Base-by-base conservation (phyloP, 2,797 vertebrate genomes). In the Lindbergichthys nudifrons region DNA sequence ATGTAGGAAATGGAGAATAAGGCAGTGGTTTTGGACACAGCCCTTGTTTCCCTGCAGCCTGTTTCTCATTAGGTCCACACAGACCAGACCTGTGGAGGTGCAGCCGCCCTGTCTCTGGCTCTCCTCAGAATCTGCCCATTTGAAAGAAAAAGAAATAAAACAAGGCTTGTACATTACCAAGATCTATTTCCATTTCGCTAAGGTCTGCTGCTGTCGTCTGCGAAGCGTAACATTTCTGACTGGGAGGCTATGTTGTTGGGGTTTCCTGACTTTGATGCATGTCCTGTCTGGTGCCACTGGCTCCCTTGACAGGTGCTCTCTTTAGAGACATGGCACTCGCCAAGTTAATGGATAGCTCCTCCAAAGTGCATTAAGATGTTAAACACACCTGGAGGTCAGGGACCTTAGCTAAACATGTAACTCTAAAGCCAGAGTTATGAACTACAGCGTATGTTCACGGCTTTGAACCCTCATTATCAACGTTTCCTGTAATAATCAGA, bases 261-360 rank as follows among this genome's bases (percentile, higher is more conserved):
- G 72, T 89, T 82, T 83, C 83, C 83, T 87, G 77, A 72, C 84
- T 84, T 82, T 90, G 85, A 89, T 83, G 69, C 75, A 82, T 84
- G 63, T 45, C 41, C 59, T 45, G 66, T 62, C 70, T 72, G 86
- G 78, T 77, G 36, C 73, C 71, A 50, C 43, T 8, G 9, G 52
- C 62, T 75, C 87, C 63, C 50, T 62, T 84, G 83, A 83, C 84
- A 87, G 79, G 83, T 83, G 84, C 48, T 87, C 75, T 81, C 71
- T 67, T 70, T 53, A 63, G 86, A 77, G 77, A 69, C 47, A 16
- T 36, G 50, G 51, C 36, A 57, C 62, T 73, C 43, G 42, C 65
- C 62, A 61, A 78, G 82, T 81, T 79, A 79, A 83, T 90, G 70
- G 77, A 48, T 60, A 52, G 70, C 79, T 58, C 57, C 69, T 79